A percentile compares a stretch with the other conserved stretches of the same genome.
Conservation (phyloP, 2,797 vertebrate genomes). For the Falco cherrug region DNA sequence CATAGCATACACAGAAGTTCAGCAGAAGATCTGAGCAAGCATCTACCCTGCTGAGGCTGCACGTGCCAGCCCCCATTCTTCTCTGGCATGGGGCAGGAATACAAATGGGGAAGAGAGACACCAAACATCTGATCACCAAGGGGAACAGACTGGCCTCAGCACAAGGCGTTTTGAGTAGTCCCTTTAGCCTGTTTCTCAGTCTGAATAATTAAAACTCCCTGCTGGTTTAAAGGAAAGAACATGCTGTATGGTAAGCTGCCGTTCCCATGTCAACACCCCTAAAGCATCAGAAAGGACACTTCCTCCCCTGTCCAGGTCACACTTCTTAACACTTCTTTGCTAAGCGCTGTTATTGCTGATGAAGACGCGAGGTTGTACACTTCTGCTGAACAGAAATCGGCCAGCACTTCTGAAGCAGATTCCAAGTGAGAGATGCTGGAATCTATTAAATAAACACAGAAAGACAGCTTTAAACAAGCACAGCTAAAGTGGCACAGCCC, state of each 20-base stretch:
- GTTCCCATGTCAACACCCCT: slow-evolving; percentile 42
- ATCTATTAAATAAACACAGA: neutral
- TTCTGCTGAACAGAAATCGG: neutral
- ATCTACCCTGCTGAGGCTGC: neutral
- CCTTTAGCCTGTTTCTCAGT: neutral
- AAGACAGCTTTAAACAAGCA: neutral
- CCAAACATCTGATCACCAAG: neutral
- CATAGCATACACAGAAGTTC: neutral
- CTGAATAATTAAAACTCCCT: neutral
- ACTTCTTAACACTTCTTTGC: neutral
- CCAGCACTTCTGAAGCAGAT: neutral
- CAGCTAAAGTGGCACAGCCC: neutral
- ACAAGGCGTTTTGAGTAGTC: neutral
- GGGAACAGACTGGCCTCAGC: neutral
- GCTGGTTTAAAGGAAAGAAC: neutral
- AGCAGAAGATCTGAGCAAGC: neutral
- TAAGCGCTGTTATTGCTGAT: accelerated
- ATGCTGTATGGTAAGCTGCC: neutral
- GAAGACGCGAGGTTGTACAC: neutral
- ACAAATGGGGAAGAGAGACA: neutral
- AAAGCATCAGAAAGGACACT: neutral
- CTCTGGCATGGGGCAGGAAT: neutral
- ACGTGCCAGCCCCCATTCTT: neutral
- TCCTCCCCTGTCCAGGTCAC: neutral
- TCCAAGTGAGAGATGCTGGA: neutral